Evolutionary conservation across 2,888 invertebrate species (phyloP).

Genomic region (Tryphoninae sp.): DNA sequence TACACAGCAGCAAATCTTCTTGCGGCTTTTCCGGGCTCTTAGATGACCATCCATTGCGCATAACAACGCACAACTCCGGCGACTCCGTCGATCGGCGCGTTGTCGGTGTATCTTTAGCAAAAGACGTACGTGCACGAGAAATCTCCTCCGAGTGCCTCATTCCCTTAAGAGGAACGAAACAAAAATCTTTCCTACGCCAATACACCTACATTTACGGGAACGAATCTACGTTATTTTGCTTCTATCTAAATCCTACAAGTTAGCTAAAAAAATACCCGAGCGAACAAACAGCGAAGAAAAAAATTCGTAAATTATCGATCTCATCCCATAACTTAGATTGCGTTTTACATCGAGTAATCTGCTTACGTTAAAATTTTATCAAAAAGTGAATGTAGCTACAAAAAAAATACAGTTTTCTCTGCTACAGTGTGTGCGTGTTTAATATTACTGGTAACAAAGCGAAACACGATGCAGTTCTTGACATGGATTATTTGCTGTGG

Average conservation of each 20-base stretch:
- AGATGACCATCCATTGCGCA: conserved; percentile 2
- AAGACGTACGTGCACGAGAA: conserved; percentile 12
- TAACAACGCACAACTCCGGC: conserved; percentile 44
- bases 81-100: conserved; percentile 48
- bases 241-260: neutral
- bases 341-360: too few species aligned
- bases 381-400: neutral
- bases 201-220: neutral
- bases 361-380: too few species aligned
- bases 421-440: neutral
- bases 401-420: neutral
- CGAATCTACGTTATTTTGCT: neutral
- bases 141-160: neutral
- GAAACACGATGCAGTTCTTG: neutral
- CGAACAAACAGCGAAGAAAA: too few species aligned
- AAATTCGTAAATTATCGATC: too few species aligned
- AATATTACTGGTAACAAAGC: neutral
- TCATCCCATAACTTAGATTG: too few species aligned
- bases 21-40: conserved; percentile 16
- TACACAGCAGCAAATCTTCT: conserved; percentile 28
- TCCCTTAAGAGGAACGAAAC: neutral
- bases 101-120: conserved; percentile 33
- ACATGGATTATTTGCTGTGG: neutral
- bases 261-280: too few species aligned
- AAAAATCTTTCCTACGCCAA: neutral